Percentiles rank a stretch among this genome's conserved stretches.
Evolutionary conservation across 2,888 invertebrate species (phyloP).

Genomic region (Serripes groenlandicus): DNA sequence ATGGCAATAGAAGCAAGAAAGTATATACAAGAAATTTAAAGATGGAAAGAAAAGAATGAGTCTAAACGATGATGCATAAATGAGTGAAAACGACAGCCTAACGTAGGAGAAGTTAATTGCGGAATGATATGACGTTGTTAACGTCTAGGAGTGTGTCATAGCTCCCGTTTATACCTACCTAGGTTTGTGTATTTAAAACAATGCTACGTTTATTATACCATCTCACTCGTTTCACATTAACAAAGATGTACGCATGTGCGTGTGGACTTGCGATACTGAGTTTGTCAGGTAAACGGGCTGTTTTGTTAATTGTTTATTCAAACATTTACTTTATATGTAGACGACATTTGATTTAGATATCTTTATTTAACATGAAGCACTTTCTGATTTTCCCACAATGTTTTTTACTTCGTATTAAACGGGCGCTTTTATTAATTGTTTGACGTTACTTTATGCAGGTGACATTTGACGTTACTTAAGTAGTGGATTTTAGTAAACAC

Average conservation of each 20-base stretch:
- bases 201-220: neutral
- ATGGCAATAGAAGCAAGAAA: no score
- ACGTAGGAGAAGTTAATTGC: neutral
- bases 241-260: slow-evolving; percentile 4
- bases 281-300: slow-evolving; percentile 2
- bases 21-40: no score
- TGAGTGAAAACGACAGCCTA: no score
- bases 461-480: neutral
- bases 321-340: no score
- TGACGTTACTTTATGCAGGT: neutral
- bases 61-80: no score
- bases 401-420: no score
- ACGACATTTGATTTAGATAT: no score
- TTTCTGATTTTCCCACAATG: no score
- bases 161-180: neutral
- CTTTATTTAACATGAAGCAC: no score
- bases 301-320: neutral
- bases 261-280: slow-evolving; percentile 2
- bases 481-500: neutral
- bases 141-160: neutral
- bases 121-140: slow-evolving; percentile 16
- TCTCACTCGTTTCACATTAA: neutral
- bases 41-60: no score
- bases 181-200: neutral
- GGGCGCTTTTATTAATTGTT: neutral